phyloP scores from a whole-genome alignment of 2,113 vertebrate genomes.

The Megalops atlanticus region DNA sequence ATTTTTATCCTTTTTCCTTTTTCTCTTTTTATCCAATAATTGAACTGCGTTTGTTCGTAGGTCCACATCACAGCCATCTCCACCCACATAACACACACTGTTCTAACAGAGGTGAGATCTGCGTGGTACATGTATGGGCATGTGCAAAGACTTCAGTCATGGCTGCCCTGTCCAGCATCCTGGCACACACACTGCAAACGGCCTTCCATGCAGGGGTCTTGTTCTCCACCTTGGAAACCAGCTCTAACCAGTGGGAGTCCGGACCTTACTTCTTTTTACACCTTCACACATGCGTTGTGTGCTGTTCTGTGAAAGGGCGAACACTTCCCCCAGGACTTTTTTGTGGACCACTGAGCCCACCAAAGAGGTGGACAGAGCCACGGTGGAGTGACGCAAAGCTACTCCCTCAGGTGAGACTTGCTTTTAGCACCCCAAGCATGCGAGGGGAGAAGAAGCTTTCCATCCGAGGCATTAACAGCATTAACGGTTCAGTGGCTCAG shows the following conservation, averaged over 20 bases:
- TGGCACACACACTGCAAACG: not conserved
- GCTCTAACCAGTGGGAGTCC: not conserved
- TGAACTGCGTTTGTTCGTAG: no score
- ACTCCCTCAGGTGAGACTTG: not conserved
- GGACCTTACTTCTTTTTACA: not conserved
- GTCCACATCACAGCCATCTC: no score
- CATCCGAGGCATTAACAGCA: not conserved
- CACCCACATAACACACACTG: no score
- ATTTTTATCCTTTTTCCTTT: no score
- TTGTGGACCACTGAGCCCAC: not conserved
- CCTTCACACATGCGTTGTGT: not conserved
- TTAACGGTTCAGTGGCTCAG: not conserved
- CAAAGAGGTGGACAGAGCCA: not conserved
- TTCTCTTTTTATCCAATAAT: no score
- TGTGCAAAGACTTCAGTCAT: no score
- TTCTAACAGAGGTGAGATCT: no score
- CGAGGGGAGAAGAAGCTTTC: not conserved
- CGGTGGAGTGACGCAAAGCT: not conserved
- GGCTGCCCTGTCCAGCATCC: no score
- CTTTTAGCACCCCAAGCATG: not conserved
- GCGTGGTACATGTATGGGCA: no score
- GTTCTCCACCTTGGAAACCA: not conserved
- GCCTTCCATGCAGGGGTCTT: not conserved
- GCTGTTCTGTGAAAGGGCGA: not conserved
- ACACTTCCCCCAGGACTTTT: not conserved